Base-by-base conservation (phyloP, 2,888 invertebrate genomes). In the Salticus scenicus region DNA sequence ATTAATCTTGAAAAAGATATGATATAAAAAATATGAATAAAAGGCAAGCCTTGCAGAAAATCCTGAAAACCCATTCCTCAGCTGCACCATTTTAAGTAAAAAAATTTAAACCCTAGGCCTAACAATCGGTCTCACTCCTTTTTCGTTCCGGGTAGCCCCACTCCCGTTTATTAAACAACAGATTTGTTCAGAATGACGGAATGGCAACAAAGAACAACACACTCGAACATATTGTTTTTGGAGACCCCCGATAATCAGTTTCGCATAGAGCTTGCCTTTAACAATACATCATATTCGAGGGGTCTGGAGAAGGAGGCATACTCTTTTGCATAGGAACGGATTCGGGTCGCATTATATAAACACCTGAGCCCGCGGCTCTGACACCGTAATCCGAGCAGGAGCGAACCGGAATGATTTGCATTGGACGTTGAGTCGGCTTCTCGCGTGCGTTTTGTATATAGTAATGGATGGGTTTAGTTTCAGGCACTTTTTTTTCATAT, bases 281-380 rank as follows among this genome's bases (percentile, higher is more conserved):
- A 67, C 72, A 71, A 77, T 77, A 73, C 83, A 84, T 84, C 83
- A 84, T 84, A 84, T 84, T 73, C 83, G 57, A 76, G 42, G 64
- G 73, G 70, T 64, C 71, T 57, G 27, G 57, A 24, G 33, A 17
- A 1, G 42, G 69, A 31, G 41, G 8, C 28, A 24, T 47, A 69
- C 72, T 77, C 77, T 77, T 84, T 77, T 77, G 77, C 73, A 84
- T 84, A 82, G 83, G 73, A 76, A 77, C 73, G 83, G 83, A 84
- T 84, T 73, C 72, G 66, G 73, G 76, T 73, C 47, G 83, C 73
- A 84, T 84, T 84, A 84, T 73, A 84, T 84, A 84, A 84, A 84
- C 83, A 84, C 83, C 83, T 84, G 83, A 84, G 83, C 76, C 83
- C 73, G 57, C 31, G 66, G 77, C 51, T 75, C 77, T 77, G 83